Percentiles rank a stretch among this genome's conserved stretches.
Conservation (phyloP, 2,888 invertebrate genomes). For the Acronicta alni region DNA sequence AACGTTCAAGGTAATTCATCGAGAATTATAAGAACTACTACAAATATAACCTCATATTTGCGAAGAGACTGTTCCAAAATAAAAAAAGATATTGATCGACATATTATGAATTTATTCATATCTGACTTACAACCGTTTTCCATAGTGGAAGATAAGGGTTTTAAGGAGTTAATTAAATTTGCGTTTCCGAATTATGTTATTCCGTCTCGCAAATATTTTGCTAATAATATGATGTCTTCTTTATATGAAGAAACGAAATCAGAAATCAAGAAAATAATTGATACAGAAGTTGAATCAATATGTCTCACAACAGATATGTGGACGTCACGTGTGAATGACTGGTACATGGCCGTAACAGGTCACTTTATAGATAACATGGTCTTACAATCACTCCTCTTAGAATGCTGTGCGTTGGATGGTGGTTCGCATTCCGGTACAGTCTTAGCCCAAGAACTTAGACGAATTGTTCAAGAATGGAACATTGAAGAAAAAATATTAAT, state of each 20-base stretch:
- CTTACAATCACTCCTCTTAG: not conserved
- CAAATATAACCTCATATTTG: conserved; percentile 8
- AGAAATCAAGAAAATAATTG: not conserved
- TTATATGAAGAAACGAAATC: too few relatives aligned
- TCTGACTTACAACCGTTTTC: too few relatives aligned
- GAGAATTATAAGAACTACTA: conserved; percentile 7
- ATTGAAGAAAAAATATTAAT: conserved; percentile 16
- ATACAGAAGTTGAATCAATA: conserved; percentile 10
- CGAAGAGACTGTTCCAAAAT: not conserved
- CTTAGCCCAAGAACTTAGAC: conserved; percentile 16
- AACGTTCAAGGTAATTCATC: not conserved
- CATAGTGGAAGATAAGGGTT: too few relatives aligned
- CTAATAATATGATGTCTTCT: not conserved
- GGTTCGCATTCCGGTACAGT: conserved; percentile 8
- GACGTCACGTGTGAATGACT: conserved; percentile 24
- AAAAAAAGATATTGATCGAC: too few relatives aligned
- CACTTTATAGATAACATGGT: conserved; percentile 10
- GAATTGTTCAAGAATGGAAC: conserved; percentile 15
- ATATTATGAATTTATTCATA: too few relatives aligned
- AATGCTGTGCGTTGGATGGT: conserved; percentile 2
- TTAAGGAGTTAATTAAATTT: conserved; percentile 5
- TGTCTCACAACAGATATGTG: conserved; percentile 19
- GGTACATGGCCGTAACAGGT: conserved; percentile 21
- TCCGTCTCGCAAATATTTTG: too few relatives aligned
- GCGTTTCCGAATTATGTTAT: conserved; percentile 10